phyloP scores from a whole-genome alignment of 2,797 vertebrate genomes.

The Fistularia tabacaria region DNA sequence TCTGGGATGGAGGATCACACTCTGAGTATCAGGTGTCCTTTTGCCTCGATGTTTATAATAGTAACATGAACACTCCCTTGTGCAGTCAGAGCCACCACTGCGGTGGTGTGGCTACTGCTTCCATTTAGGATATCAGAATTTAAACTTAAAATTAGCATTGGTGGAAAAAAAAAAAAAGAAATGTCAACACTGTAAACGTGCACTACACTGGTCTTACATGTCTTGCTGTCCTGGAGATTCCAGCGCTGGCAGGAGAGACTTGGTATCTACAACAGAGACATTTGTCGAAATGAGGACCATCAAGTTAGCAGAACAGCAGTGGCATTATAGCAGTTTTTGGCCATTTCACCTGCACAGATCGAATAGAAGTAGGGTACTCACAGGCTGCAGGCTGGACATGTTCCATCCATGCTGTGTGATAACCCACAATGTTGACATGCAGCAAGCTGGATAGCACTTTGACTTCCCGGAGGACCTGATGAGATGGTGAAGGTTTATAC shows the following conservation, averaged over 20 bases:
- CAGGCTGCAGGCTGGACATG: constrained; percentile 79
- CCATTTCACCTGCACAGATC: background rate
- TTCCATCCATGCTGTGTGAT: constrained; percentile 98
- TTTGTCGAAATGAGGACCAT: background rate
- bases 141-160: no score
- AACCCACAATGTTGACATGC: constrained; percentile 90
- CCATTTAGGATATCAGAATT: no score
- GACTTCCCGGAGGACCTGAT: constrained; percentile 91
- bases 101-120: no score
- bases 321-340: background rate
- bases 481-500: no score
- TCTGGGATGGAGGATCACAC: no score
- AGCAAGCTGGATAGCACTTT: constrained; percentile 94
- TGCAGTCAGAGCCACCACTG: no score
- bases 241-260: constrained; percentile 72
- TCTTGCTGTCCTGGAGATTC: constrained; percentile 64
- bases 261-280: constrained; percentile 52
- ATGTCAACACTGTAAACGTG: no score
- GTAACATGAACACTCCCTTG: no score
- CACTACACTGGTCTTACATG: constrained; percentile 38
- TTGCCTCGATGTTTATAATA: no score
- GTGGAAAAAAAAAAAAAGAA: no score
- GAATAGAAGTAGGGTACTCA: constrained; percentile 41
- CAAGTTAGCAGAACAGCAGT: background rate
- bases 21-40: no score